phyloP scores from a whole-genome alignment of 2,797 vertebrate genomes.

The Odontamblyopus rebecca region DNA sequence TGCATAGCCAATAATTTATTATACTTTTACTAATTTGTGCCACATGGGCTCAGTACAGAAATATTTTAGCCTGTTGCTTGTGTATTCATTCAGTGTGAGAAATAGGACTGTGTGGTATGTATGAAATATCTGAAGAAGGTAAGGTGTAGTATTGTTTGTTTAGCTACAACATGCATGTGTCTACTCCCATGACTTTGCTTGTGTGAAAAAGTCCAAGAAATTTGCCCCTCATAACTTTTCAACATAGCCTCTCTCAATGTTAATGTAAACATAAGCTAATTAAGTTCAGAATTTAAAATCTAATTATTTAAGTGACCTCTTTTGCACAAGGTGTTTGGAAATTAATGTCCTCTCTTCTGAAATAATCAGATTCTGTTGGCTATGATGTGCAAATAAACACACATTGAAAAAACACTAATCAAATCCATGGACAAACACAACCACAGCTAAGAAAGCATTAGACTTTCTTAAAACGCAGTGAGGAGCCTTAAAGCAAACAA shows the following conservation, averaged over 20 bases:
- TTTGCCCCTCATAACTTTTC: conserved; percentile 34
- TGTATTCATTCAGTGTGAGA: neutral
- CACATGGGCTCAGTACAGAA: neutral
- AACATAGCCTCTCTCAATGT: conserved; percentile 31
- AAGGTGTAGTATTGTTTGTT: neutral
- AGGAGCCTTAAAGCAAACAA: conserved; percentile 43
- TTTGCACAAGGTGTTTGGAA: conserved; percentile 53
- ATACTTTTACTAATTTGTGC: neutral
- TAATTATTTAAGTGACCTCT: conserved; percentile 63
- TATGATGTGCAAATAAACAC: conserved; percentile 58
- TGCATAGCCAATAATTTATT: neutral
- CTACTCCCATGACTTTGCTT: neutral
- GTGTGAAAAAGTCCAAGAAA: conserved; percentile 12
- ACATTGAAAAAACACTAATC: conserved; percentile 35
- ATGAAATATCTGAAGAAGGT: neutral
- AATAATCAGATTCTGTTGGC: conserved; percentile 59
- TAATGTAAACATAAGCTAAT: conserved; percentile 50
- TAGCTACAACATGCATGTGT: neutral
- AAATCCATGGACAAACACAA: conserved; percentile 28
- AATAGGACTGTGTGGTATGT: neutral
- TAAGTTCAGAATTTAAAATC: conserved; percentile 28
- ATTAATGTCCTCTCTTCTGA: conserved; percentile 50
- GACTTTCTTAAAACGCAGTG: conserved; percentile 32
- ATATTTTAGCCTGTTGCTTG: neutral
- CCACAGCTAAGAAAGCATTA: conserved; percentile 13